phyloP scores from a whole-genome alignment of 2,888 invertebrate genomes.

The Perizoma flavofasciatum region DNA sequence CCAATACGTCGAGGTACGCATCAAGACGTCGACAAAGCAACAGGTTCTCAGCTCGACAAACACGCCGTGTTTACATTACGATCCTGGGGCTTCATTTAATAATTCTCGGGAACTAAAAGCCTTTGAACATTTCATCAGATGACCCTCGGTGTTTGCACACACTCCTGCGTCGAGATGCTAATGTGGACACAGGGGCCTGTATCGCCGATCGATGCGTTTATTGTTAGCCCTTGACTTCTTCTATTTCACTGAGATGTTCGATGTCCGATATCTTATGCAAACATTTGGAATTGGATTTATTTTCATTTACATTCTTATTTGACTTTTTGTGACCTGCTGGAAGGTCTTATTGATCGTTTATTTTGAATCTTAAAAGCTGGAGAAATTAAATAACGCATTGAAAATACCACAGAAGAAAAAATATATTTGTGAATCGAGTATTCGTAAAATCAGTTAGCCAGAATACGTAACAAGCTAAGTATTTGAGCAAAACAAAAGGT shows the following conservation, averaged over 20 bases:
- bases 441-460: conserved; percentile 35
- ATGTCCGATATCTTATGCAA: conserved; percentile 68
- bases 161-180: conserved; percentile 82
- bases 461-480: conserved; percentile 63
- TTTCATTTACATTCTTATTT: conserved; percentile 34
- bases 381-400: background rate
- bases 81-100: conserved; percentile 84
- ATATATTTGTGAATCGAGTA: conserved; percentile 13
- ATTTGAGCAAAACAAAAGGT: conserved; percentile 82
- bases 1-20: conserved; percentile 79
- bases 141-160: conserved; percentile 83
- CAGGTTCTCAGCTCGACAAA: conserved; percentile 80
- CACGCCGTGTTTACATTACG: conserved; percentile 80
- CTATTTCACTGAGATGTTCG: conserved; percentile 71
- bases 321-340: conserved; percentile 30
- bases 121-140: conserved; percentile 84
- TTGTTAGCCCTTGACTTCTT: conserved; percentile 75
- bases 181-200: conserved; percentile 83
- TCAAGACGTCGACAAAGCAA: conserved; percentile 80
- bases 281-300: conserved; percentile 52
- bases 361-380: conserved; percentile 11
- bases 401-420: conserved; percentile 8
- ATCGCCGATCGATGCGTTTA: conserved; percentile 81
- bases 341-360: conserved; percentile 16
- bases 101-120: conserved; percentile 85